phyloP scores from a whole-genome alignment of 2,888 invertebrate genomes.

The Agonopterix heracliana region DNA sequence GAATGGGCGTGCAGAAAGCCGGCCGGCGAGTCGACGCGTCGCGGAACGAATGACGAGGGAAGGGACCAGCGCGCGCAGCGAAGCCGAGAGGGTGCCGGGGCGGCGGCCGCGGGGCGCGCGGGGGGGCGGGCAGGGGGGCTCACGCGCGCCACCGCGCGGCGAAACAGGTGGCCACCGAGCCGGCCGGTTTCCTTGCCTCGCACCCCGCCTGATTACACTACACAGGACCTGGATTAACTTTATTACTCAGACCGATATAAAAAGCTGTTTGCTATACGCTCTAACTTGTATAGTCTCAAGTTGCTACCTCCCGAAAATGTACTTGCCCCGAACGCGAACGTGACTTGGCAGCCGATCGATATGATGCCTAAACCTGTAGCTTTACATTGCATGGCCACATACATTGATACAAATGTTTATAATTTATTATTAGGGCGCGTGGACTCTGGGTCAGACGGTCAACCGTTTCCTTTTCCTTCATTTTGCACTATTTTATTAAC shows the following conservation, averaged over 20 bases:
- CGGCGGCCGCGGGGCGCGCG: constrained; percentile 24
- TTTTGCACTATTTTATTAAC: too few species aligned
- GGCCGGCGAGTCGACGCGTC: constrained; percentile 67
- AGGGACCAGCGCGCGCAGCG: constrained; percentile 35
- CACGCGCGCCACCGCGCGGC: constrained; percentile 5
- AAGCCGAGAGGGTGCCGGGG: constrained; percentile 14
- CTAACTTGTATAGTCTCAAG: constrained; percentile 13
- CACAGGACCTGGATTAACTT: constrained; percentile 66
- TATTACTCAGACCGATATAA: constrained; percentile 54
- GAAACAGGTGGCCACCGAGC: constrained; percentile 62
- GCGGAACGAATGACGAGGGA: constrained; percentile 71
- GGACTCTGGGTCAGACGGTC: too few species aligned
- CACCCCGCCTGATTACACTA: constrained; percentile 41
- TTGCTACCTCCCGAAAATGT: constrained; percentile 30
- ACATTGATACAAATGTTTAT: too few species aligned
- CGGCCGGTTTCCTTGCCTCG: constrained; percentile 42
- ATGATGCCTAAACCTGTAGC: constrained; percentile 19
- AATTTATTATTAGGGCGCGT: too few species aligned
- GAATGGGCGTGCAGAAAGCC: constrained; percentile 43
- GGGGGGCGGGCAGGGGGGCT: constrained; percentile 23
- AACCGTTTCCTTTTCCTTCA: too few species aligned
- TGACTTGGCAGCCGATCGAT: constrained; percentile 60
- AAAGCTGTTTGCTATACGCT: constrained; percentile 29
- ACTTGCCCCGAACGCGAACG: constrained; percentile 33
- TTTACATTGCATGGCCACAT: background rate